Conservation (phyloP, 2,113 vertebrate genomes). For the Mohoua ochrocephala region DNA sequence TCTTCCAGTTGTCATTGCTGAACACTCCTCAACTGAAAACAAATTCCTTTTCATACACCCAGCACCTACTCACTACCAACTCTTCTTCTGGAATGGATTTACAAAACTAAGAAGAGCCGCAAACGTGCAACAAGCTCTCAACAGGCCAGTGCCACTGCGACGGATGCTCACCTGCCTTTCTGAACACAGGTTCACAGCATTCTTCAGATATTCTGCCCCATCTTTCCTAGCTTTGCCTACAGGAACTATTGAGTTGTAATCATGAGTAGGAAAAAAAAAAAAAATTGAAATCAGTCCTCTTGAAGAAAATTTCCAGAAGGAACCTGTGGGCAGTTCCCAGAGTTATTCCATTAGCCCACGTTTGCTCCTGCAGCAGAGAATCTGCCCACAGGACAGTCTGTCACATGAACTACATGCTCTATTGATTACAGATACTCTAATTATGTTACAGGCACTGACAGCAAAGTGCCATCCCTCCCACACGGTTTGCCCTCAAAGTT, state of each 20-base stretch:
- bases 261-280: background rate
- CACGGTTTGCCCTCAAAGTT: background rate
- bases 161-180: background rate
- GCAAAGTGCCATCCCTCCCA: background rate
- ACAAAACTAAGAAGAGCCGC: background rate
- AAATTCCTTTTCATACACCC: background rate
- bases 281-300: background rate
- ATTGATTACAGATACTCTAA: slow-evolving; percentile 5
- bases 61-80: background rate
- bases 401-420: slow-evolving; percentile 32
- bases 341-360: slow-evolving; percentile 22
- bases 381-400: slow-evolving; percentile 30
- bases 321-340: background rate
- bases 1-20: background rate
- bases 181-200: background rate
- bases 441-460: slow-evolving; percentile 11
- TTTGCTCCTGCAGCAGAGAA: background rate
- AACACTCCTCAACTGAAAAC: background rate
- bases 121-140: background rate
- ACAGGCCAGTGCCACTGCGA: background rate
- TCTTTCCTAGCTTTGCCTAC: background rate
- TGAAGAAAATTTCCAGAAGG: background rate
- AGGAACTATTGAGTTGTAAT: background rate
- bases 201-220: background rate
- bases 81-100: background rate